phyloP scores from a whole-genome alignment of 2,797 vertebrate species.

The Mormyrops attenuatus region DNA sequence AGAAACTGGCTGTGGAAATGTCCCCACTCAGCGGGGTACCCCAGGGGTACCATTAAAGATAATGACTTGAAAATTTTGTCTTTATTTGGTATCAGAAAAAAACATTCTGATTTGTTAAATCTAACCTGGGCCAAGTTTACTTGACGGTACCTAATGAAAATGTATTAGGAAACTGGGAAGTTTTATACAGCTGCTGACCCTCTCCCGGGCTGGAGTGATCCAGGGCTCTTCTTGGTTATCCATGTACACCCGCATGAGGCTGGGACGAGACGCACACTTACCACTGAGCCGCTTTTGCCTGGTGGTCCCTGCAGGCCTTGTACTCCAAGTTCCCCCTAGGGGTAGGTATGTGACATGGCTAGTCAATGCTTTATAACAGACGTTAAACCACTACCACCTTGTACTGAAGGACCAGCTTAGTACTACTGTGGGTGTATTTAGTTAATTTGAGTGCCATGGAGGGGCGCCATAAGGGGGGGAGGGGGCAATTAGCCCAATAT shows the following conservation, averaged over 20 bases:
- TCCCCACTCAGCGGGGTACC: no score
- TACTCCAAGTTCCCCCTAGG: slow-evolving; percentile 67
- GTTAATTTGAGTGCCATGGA: background rate
- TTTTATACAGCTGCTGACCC: background rate
- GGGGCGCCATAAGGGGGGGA: background rate
- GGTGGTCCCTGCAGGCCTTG: slow-evolving; percentile 59
- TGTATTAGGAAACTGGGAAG: background rate
- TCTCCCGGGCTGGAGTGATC: background rate
- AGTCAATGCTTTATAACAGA: background rate
- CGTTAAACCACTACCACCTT: background rate
- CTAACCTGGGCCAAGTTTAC: background rate
- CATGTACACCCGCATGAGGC: background rate
- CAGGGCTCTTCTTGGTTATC: background rate
- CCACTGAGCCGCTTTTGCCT: slow-evolving; percentile 71
- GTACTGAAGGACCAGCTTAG: background rate
- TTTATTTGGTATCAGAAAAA: background rate
- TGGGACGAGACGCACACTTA: slow-evolving; percentile 44
- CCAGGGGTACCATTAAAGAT: background rate
- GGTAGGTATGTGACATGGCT: background rate
- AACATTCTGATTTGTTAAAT: background rate
- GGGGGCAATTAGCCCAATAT: background rate
- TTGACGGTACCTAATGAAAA: background rate
- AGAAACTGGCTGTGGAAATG: background rate
- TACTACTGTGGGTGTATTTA: background rate
- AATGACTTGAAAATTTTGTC: background rate